Evolutionary conservation across 2,113 vertebrate genomes (phyloP).

Genomic region (Rhea pennata): DNA sequence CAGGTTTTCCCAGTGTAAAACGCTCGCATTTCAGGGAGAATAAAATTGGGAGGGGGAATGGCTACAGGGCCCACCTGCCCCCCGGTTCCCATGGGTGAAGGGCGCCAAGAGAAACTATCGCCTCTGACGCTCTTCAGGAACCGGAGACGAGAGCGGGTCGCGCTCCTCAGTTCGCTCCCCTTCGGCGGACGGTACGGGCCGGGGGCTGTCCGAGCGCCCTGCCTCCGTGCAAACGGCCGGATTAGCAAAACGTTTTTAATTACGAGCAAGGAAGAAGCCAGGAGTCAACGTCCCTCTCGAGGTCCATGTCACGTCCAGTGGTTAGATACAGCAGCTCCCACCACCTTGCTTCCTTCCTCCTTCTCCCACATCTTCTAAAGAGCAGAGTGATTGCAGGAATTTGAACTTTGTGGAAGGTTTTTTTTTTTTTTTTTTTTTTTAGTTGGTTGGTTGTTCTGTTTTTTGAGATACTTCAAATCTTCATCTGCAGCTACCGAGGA

Average conservation of each 20-base stretch:
- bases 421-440: too few relatives aligned
- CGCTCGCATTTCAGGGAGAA: not conserved
- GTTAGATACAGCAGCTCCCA: not conserved
- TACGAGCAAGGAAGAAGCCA: not conserved
- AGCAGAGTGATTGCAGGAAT: not conserved
- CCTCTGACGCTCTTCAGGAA: not conserved
- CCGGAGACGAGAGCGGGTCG: not conserved
- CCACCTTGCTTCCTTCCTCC: not conserved
- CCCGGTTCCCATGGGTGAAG: not conserved
- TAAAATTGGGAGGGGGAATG: not conserved
- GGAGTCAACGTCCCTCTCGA: not conserved
- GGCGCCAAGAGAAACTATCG: too few relatives aligned
- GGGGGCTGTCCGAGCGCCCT: not conserved
- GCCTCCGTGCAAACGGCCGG: not conserved
- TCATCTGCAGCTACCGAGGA: not conserved
- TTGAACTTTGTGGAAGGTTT: not conserved
- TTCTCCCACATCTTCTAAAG: not conserved
- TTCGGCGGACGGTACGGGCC: not conserved
- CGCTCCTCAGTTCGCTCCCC: not conserved
- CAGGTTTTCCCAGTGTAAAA: constrained; percentile 50
- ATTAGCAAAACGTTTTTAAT: not conserved
- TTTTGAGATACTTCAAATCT: too few relatives aligned
- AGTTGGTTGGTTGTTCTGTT: too few relatives aligned
- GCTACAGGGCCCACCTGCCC: not conserved
- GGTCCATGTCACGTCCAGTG: not conserved